A percentile compares a stretch with the other conserved stretches of the same genome.
These are phyloP conservation scores for Prosopocoilus inquinatus DNA, from an alignment of 2,888 invertebrate species.

Conservation along the genomic window DNA sequence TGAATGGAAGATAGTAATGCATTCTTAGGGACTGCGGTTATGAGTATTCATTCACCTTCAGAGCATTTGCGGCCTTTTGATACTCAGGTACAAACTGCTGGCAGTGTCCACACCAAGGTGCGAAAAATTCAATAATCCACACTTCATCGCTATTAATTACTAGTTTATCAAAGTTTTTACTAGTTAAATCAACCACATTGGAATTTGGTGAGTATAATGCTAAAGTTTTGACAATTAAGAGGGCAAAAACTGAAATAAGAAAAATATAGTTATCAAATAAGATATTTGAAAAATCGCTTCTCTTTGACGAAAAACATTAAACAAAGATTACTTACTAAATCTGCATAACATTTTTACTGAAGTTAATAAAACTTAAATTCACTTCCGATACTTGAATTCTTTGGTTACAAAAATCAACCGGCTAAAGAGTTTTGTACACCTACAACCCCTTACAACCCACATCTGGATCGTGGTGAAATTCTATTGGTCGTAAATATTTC, in stretches of 20 bases:
- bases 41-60: constrained; percentile 65
- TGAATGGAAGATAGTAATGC: no score
- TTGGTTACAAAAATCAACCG: constrained; percentile 15
- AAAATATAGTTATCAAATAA: neutral
- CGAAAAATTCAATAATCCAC: constrained; percentile 96
- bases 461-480: constrained; percentile 12
- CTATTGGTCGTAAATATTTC: constrained; percentile 8
- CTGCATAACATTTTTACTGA: constrained; percentile 9
- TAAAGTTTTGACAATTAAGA: constrained; percentile 41
- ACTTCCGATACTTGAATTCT: constrained; percentile 3
- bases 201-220: constrained; percentile 68
- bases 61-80: constrained; percentile 85
- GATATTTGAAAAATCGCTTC: neutral
- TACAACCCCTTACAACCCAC: neutral
- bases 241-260: constrained; percentile 6
- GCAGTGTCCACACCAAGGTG: constrained; percentile 96
- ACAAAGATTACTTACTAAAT: constrained; percentile 6
- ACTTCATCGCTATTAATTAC: constrained; percentile 82
- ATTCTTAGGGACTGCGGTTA: no score
- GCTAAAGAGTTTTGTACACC: neutral
- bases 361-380: neutral
- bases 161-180: constrained; percentile 79
- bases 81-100: constrained; percentile 90
- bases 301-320: neutral
- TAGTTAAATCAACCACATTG: constrained; percentile 83